phyloP scores from a whole-genome alignment of 2,888 invertebrate genomes.

The Pharmacophagus antenor region DNA sequence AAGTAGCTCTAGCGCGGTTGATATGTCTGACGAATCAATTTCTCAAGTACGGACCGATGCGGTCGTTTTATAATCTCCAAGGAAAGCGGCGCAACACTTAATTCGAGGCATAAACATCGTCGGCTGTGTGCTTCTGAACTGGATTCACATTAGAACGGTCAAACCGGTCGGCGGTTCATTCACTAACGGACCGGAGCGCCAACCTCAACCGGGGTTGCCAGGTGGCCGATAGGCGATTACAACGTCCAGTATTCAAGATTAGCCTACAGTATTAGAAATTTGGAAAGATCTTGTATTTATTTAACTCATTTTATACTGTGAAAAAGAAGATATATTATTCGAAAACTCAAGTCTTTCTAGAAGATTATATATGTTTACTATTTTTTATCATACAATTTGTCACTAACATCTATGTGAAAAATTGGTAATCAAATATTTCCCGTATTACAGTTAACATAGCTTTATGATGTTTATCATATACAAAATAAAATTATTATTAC shows the following conservation, averaged over 20 bases:
- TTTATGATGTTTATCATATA: too few species aligned
- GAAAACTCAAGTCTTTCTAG: too few species aligned
- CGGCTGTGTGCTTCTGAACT: slow-evolving; percentile 42
- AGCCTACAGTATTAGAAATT: neutral
- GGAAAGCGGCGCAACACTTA: slow-evolving; percentile 32
- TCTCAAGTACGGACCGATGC: neutral
- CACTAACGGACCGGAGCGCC: slow-evolving; percentile 46
- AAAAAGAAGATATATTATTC: too few species aligned
- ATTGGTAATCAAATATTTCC: too few species aligned
- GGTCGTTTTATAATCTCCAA: slow-evolving; percentile 20
- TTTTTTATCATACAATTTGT: too few species aligned
- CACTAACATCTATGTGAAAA: too few species aligned
- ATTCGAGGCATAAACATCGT: slow-evolving; percentile 44
- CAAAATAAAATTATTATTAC: too few species aligned
- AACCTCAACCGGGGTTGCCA: slow-evolving; percentile 33
- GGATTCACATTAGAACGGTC: slow-evolving; percentile 42
- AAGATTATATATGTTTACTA: too few species aligned
- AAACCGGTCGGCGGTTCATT: slow-evolving; percentile 52
- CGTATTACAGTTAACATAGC: too few species aligned
- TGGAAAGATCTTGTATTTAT: neutral
- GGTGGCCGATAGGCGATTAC: slow-evolving; percentile 2
- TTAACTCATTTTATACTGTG: neutral
- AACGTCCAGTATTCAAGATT: neutral
- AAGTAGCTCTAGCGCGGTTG: slow-evolving; percentile 7
- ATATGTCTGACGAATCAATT: slow-evolving; percentile 24